Evolutionary conservation across 1,140 invertebrate species (phyloP).

Genomic region (Pseudobourletiella spinata): DNA sequence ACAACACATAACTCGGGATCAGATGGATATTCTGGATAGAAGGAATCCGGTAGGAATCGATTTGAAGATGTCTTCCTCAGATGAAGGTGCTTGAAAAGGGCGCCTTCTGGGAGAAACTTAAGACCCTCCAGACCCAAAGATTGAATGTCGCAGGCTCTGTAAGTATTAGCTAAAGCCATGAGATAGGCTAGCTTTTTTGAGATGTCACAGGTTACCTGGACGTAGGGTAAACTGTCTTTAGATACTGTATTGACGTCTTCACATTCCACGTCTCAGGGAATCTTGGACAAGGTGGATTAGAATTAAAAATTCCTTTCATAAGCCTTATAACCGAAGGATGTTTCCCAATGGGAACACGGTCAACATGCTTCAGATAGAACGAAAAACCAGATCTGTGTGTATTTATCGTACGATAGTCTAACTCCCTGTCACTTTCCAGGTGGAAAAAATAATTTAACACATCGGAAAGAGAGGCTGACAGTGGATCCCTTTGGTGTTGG

Average conservation of each 20-base stretch:
- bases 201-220: background rate
- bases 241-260: background rate
- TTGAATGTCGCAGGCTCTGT: constrained; percentile 1
- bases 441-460: background rate
- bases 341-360: background rate
- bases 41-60: background rate
- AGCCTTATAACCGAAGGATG: constrained; percentile 1
- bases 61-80: background rate
- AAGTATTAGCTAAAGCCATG: constrained; percentile 4
- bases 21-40: background rate
- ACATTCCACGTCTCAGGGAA: constrained; percentile 1
- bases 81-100: background rate
- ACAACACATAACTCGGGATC: background rate
- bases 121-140: background rate
- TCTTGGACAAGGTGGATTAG: background rate
- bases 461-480: constrained; percentile 1
- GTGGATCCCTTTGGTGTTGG: background rate
- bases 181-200: background rate
- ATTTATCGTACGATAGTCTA: background rate
- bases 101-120: background rate
- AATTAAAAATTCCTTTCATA: constrained; percentile 13
- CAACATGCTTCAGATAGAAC: background rate
- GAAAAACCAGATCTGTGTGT: background rate
- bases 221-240: background rate
- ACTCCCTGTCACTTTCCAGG: background rate